Evolutionary conservation across 2,113 vertebrate species (phyloP).

Genomic region (Ceuthmochares aereus): DNA sequence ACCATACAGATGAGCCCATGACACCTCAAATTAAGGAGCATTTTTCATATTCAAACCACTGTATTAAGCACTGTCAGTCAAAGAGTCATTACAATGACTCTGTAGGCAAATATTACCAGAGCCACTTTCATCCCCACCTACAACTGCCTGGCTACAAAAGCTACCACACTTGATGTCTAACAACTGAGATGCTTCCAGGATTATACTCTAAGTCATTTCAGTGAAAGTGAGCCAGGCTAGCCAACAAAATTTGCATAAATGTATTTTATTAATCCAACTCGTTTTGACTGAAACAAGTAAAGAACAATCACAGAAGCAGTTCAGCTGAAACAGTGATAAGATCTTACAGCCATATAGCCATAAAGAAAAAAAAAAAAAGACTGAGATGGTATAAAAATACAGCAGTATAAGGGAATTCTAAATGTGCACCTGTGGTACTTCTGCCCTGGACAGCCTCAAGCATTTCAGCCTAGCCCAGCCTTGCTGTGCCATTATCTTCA

Average conservation of each 20-base stretch:
- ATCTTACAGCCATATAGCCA: neutral
- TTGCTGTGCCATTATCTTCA: neutral
- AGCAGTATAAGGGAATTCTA: neutral
- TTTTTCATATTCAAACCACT: slow-evolving; percentile 36
- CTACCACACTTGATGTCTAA: neutral
- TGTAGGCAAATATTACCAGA: slow-evolving; percentile 11
- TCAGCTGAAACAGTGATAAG: neutral
- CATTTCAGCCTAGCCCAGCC: neutral
- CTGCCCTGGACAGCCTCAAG: neutral
- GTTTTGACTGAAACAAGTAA: neutral
- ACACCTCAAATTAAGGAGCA: neutral
- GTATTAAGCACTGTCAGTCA: neutral
- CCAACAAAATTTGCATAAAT: neutral
- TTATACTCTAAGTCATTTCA: neutral
- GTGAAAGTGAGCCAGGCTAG: neutral
- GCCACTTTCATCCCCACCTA: neutral
- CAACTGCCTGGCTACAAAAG: neutral
- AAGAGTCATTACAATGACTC: neutral
- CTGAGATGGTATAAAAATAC: neutral
- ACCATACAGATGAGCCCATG: slow-evolving; percentile 11
- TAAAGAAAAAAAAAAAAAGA: neutral
- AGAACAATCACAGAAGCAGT: neutral
- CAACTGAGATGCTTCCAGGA: neutral
- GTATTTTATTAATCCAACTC: neutral
- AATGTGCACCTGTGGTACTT: neutral